Evolutionary conservation across 2,888 invertebrate genomes (phyloP), one percentile per base, ranked within the genome.

Genomic region (Cheilosia vulpina): DNA sequence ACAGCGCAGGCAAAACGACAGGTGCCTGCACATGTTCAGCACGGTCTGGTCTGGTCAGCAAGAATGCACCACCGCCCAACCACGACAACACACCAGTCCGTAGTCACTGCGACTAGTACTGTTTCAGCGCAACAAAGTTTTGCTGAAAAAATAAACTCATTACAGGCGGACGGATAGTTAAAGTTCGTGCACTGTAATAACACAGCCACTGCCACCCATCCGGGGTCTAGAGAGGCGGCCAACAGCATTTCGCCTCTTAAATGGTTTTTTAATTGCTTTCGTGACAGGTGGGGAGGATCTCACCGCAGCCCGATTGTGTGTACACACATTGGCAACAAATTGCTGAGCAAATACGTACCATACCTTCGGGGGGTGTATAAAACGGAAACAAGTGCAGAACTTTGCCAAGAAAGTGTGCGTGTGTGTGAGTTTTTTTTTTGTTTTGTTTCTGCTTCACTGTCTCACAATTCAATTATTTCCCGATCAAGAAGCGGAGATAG

Each of bases 211-310:
- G 53, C 77, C 82, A 83, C 83, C 83, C 83, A 83, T 66, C 55
- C 62, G 55, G 66, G 66, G 72, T 47, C 6, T 34, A 38, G 38
- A 38, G 38, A 53, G 45, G 71, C 31, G 71, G 65, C 9, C 38
- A 19, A 13, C 38, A 19, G 13, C 41, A 15, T 41, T 60, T 43
- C 66, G 60, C 43, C 43, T 71, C 50, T 71, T 80, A 85, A 85
- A 85, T 85, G 80, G 62, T 66, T 71, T 85, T 85, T 85, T 85
- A 85, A 84, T 84, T 84, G 76, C 84, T 80, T 76, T 58, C 66
- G 60, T 79, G 68, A 69, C 79, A 73, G 68, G 63, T 66, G 84
- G 71, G 34, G 60, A 71, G 38, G 41, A 45, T 62, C 68, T 19
- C 52, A 62, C n/a, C 62, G 38, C 52, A 19, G 41, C 19, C 21